Percentiles rank a stretch among this genome's conserved stretches.
Conservation (phyloP, 2,888 invertebrate species). For the Girardia tigrina region DNA sequence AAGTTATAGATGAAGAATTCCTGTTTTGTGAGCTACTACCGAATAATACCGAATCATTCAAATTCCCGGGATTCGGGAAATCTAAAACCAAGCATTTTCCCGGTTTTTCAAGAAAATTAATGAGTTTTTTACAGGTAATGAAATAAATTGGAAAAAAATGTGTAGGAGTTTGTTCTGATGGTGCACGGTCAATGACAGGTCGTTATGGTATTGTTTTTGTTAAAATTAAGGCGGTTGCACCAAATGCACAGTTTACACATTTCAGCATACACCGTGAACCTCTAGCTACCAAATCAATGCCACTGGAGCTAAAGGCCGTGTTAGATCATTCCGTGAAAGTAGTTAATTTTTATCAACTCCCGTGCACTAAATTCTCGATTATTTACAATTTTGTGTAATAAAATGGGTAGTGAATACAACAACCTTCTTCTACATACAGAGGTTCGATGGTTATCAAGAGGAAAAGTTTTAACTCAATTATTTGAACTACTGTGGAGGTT, state of each 20-base stretch:
- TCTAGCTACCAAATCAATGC: neutral
- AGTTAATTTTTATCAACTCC: neutral
- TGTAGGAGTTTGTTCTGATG: neutral
- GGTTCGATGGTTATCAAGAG: neutral
- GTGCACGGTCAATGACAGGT: neutral
- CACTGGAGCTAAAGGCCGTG: neutral
- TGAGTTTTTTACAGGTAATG: too few species aligned
- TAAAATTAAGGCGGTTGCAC: neutral
- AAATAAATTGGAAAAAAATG: too few species aligned
- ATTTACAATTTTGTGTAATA: neutral
- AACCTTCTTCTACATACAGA: neutral
- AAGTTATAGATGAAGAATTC: neutral
- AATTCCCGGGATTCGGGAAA: too few species aligned
- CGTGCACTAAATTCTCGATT: neutral
- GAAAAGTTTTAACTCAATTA: neutral
- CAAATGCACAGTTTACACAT: too few species aligned
- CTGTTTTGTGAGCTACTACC: neutral
- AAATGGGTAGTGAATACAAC: neutral
- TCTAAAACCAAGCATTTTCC: too few species aligned
- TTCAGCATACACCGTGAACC: too few species aligned
- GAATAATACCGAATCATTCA: neutral
- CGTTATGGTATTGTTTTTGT: neutral
- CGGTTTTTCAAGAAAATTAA: too few species aligned
- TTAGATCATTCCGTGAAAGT: neutral
- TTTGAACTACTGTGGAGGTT: neutral